Base-by-base conservation (phyloP, 2,888 invertebrate genomes). In the Lathronympha strigana region DNA sequence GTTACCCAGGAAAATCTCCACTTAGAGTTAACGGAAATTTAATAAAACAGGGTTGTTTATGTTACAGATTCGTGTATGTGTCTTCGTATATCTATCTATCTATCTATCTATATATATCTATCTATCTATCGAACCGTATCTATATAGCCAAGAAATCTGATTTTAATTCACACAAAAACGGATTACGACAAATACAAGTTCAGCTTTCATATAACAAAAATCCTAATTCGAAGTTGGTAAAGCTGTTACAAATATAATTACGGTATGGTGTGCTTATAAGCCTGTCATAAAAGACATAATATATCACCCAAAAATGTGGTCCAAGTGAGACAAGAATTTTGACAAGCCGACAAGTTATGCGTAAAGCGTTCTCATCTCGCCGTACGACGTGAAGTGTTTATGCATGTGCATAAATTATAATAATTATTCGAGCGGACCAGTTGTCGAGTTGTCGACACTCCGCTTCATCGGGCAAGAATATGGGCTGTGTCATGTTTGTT, bases 331-430 rank as follows among this genome's bases (percentile, higher is more conserved):
- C 28, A 31, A 45, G 8, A 57, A 43, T 58, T 57, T 45, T 5
- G 40, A 62, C 36, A 45, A n/a, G n/a, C n/a, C n/a, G 17, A n/a
- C 47, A 58, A 64, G 64, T 58, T 64, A 64, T 58, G 64, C 51
- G 49, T 49, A 45, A 21, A 45, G 51, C 51, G 45, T 58, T 43
- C 45, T 51, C 57, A 40, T 60, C 31, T 53, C 45, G 21, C 8
- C 25, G 50, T 38, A 66, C 61, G 36, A 53, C 47, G 45, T 38
- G 53, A 54, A 66, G 61, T 40, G 47, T 66, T 60, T 40, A 28
- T 40, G 60, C 38, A 60, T 60, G 60, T 40, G 23, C 53, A 64
- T 66, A 60, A 53, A 61, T 61, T 66, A 61, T 61, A 47, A 66
- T 66, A 60, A 64, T 66, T 49, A 66, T 17, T 25, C 45, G 36